A percentile compares a stretch with the other conserved stretches of the same genome.
Conservation (phyloP, 2,113 vertebrate species). For the human (Homo sapiens) region GRCh38 chrX:77431001-77431500, state of each 20-base stretch:
- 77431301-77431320: neutral
- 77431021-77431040: neutral
- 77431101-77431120: neutral
- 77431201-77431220: neutral
- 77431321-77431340: neutral
- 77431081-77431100: conserved; percentile 24
- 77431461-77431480: conserved; percentile 40
- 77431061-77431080: neutral
- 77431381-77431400: neutral
- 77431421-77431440: conserved; percentile 11
- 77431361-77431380: neutral
- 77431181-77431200: neutral
- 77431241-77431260: neutral
- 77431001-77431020: neutral
- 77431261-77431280: neutral
- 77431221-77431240: neutral
- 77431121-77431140: neutral
- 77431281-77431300: neutral
- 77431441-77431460: conserved; percentile 45
- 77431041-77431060: neutral
- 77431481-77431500: conserved; percentile 33
- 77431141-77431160: neutral
- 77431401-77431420: conserved; percentile 29
- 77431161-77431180: neutral
- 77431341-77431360: neutral